These are phyloP conservation scores for Tetragonula carbonaria DNA, from an alignment of 2,888 invertebrate species.

Conservation along the genomic window DNA sequence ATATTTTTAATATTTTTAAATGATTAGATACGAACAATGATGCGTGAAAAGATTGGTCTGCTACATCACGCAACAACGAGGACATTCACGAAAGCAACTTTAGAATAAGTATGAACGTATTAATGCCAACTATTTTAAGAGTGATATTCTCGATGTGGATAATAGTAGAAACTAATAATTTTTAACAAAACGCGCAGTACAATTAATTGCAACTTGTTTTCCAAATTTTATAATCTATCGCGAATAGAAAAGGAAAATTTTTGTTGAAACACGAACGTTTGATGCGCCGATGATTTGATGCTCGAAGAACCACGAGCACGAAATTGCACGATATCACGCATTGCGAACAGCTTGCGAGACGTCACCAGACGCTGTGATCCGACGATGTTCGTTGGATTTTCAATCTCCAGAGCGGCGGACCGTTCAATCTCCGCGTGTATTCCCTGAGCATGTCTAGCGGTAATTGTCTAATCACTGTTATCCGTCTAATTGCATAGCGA, in stretches of 20 bases:
- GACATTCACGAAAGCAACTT: too few relatives aligned
- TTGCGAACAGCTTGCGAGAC: conserved; percentile 6
- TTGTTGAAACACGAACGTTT: conserved; percentile 14
- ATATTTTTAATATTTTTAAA: too few relatives aligned
- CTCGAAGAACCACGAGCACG: conserved; percentile 22
- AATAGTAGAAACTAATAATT: too few relatives aligned
- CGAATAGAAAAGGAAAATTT: neutral
- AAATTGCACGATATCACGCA: conserved; percentile 47
- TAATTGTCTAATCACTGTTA: conserved; percentile 36
- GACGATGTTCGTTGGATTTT: conserved; percentile 4
- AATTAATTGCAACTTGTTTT: neutral
- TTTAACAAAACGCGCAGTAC: too few relatives aligned
- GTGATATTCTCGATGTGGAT: too few relatives aligned
- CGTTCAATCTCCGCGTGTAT: conserved; percentile 18
- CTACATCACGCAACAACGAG: too few relatives aligned
- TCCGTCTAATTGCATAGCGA: conserved; percentile 5
- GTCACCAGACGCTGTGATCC: neutral
- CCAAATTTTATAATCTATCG: neutral
- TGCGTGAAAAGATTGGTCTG: too few relatives aligned
- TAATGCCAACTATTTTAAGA: too few relatives aligned
- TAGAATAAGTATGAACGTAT: too few relatives aligned
- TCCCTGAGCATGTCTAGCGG: conserved; percentile 14
- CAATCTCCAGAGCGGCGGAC: conserved; percentile 12
- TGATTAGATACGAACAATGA: too few relatives aligned
- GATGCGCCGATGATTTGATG: conserved; percentile 21